These are phyloP conservation scores for Mellilla xanthometata DNA, from an alignment of 2,888 invertebrate genomes.

Conservation along the genomic window DNA sequence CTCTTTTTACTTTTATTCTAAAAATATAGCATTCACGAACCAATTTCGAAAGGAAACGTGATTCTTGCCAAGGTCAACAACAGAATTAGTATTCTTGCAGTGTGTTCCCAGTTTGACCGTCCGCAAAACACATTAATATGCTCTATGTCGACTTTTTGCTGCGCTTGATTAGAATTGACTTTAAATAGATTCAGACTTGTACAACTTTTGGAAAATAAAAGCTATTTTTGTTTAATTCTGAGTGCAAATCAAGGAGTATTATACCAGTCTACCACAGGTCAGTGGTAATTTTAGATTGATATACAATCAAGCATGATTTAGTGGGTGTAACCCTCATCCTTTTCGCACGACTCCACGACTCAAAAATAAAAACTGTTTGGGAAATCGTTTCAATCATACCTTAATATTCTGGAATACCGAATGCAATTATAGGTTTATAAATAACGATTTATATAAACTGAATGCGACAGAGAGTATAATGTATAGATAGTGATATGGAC, in stretches of 20 bases:
- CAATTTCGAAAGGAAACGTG: constrained; percentile 82
- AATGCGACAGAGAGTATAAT: too few relatives aligned
- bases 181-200: constrained; percentile 9
- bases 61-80: constrained; percentile 76
- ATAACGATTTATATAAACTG: too few relatives aligned
- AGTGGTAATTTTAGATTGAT: background rate
- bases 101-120: constrained; percentile 74
- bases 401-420: too few relatives aligned
- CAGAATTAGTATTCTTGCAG: constrained; percentile 76
- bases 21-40: constrained; percentile 80
- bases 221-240: too few relatives aligned
- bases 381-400: too few relatives aligned
- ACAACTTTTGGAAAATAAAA: background rate
- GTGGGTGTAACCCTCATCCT: background rate
- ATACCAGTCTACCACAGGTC: too few relatives aligned
- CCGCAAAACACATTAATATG: constrained; percentile 75
- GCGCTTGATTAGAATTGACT: constrained; percentile 64
- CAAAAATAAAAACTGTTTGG: background rate
- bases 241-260: too few relatives aligned
- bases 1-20: constrained; percentile 79
- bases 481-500: too few relatives aligned
- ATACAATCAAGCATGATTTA: background rate
- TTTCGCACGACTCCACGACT: background rate
- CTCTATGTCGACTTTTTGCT: constrained; percentile 65
- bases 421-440: too few relatives aligned